Evolutionary conservation across 1,140 invertebrate species (phyloP).

Genomic region (Psilanteris sp.): DNA sequence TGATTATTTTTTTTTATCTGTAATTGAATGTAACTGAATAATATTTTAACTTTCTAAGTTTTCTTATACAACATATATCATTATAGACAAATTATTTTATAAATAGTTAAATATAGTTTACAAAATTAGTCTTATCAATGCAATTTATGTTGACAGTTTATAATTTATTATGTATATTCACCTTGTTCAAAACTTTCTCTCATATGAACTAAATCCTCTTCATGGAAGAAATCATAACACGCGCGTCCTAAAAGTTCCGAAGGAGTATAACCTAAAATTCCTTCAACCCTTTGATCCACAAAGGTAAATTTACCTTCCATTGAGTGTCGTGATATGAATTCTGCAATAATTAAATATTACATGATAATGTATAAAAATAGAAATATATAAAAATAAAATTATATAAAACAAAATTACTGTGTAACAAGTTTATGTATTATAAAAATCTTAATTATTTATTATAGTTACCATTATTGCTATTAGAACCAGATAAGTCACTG

Average conservation of each 20-base stretch:
- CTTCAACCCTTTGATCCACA: conserved; percentile 96
- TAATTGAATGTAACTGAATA: no score
- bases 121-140: no score
- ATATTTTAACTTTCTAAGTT: no score
- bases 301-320: conserved; percentile 99
- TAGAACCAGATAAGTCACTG: conserved; percentile 91
- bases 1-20: no score
- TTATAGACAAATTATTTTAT: no score
- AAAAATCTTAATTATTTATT: background rate
- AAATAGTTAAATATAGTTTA: no score
- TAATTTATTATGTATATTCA: conserved; percentile 67
- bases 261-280: conserved; percentile 94
- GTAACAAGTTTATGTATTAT: no score
- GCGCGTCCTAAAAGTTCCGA: conserved; percentile 96
- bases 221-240: conserved; percentile 98
- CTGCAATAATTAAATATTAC: conserved; percentile 70
- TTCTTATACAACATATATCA: no score
- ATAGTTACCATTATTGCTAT: conserved; percentile 84
- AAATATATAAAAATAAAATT: background rate
- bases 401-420: no score
- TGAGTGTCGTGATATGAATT: conserved; percentile 97
- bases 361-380: no score
- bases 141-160: no score
- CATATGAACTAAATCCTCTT: conserved; percentile 97
- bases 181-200: conserved; percentile 99